Evolutionary conservation across 2,888 invertebrate species (phyloP).

Genomic region (Acronicta leporina): DNA sequence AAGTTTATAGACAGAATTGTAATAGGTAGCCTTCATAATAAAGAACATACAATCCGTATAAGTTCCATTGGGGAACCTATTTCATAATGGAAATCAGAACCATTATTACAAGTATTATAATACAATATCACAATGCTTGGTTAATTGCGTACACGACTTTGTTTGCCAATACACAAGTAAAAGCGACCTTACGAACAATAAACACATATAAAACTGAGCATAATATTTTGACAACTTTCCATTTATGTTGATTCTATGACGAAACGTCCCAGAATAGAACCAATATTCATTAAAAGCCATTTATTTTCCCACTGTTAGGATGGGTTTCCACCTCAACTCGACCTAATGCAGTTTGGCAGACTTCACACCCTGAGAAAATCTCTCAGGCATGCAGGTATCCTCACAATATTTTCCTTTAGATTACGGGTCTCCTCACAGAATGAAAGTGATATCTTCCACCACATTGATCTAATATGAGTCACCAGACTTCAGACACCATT

Average conservation of each 20-base stretch:
- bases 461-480: too few species aligned
- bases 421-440: too few species aligned
- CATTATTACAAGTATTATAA: constrained; percentile 39
- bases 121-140: constrained; percentile 48
- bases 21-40: too few species aligned
- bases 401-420: too few species aligned
- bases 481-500: too few species aligned
- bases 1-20: too few species aligned
- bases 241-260: constrained; percentile 20
- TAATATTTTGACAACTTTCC: constrained; percentile 37
- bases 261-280: constrained; percentile 1
- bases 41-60: not conserved
- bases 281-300: too few species aligned
- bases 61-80: constrained; percentile 24
- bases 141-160: constrained; percentile 44
- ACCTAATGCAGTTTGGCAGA: too few species aligned
- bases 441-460: too few species aligned
- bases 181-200: constrained; percentile 23
- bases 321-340: too few species aligned
- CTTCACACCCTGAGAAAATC: too few species aligned
- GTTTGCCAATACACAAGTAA: constrained; percentile 32
- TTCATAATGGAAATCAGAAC: constrained; percentile 31
- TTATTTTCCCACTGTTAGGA: constrained; percentile 2
- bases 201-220: constrained; percentile 10
- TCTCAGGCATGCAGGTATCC: too few species aligned